Evolutionary conservation across 2,888 invertebrate species (phyloP).

Genomic region (Drosophila neonasuta): DNA sequence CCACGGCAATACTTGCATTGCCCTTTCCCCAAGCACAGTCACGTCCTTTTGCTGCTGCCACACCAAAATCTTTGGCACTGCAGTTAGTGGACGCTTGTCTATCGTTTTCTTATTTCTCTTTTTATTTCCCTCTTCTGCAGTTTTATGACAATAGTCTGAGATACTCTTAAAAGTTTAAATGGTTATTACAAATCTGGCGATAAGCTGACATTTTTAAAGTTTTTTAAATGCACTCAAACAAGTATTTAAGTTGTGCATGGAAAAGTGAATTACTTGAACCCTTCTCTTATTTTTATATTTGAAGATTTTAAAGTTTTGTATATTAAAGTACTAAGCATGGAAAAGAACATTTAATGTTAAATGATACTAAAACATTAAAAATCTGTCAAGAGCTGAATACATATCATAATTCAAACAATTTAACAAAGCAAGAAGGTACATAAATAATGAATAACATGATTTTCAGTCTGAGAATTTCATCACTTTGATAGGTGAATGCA

Average conservation of each 20-base stretch:
- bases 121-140: constrained; percentile 4
- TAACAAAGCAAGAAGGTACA: too few relatives aligned
- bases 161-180: constrained; percentile 18
- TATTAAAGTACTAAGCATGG: too few relatives aligned
- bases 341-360: too few relatives aligned
- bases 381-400: too few relatives aligned
- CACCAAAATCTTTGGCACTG: constrained; percentile 49
- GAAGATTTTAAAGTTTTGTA: too few relatives aligned
- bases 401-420: too few relatives aligned
- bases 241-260: not conserved
- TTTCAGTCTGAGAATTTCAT: not conserved
- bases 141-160: constrained; percentile 22
- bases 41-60: constrained; percentile 53
- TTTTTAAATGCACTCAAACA: not conserved
- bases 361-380: too few relatives aligned
- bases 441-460: too few relatives aligned
- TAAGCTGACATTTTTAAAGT: constrained; percentile 2
- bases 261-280: not conserved
- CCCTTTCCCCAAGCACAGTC: constrained; percentile 35
- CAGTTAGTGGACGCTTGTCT: constrained; percentile 30
- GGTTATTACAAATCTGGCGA: not conserved
- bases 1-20: not conserved
- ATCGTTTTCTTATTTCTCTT: constrained; percentile 19
- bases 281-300: too few relatives aligned
- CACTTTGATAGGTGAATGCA: not conserved